Conservation (phyloP, 1,140 invertebrate genomes). For the Drosophila arizonae region DNA sequence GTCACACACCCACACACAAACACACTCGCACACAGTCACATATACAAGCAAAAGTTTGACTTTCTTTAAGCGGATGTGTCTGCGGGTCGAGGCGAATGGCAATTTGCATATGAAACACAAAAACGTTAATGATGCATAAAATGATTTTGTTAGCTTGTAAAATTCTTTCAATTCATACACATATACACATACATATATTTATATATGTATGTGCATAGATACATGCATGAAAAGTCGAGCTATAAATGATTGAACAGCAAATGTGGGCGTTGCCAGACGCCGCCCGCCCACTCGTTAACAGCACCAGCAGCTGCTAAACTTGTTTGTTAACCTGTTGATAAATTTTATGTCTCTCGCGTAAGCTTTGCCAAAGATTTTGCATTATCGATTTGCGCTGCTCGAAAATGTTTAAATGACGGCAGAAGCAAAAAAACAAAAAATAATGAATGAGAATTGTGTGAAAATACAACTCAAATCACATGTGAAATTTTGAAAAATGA, state of each 20-base stretch:
- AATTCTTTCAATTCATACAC: slow-evolving; percentile 51
- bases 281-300: slow-evolving; percentile 16
- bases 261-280: slow-evolving; percentile 25
- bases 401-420: slow-evolving; percentile 4
- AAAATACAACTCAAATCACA: slow-evolving; percentile 64
- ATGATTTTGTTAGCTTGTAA: slow-evolving; percentile 81
- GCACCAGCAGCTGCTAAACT: slow-evolving; percentile 48
- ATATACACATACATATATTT: neutral
- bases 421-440: neutral
- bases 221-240: slow-evolving; percentile 47
- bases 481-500: slow-evolving; percentile 79
- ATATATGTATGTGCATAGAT: neutral
- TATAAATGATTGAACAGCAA: slow-evolving; percentile 70
- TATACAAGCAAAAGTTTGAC: slow-evolving; percentile 62
- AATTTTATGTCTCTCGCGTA: slow-evolving; percentile 52
- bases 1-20: slow-evolving; percentile 55
- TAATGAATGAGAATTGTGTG: neutral
- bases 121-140: slow-evolving; percentile 81
- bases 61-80: slow-evolving; percentile 72
- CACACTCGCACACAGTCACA: slow-evolving; percentile 8
- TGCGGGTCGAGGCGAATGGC: slow-evolving; percentile 28
- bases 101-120: slow-evolving; percentile 81
- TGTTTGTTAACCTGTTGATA: slow-evolving; percentile 80
- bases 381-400: slow-evolving; percentile 57
- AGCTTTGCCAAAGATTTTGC: slow-evolving; percentile 51